These are phyloP conservation scores for Gopherus evgoodei DNA, from an alignment of 2,113 vertebrate species.

Conservation along the genomic window DNA sequence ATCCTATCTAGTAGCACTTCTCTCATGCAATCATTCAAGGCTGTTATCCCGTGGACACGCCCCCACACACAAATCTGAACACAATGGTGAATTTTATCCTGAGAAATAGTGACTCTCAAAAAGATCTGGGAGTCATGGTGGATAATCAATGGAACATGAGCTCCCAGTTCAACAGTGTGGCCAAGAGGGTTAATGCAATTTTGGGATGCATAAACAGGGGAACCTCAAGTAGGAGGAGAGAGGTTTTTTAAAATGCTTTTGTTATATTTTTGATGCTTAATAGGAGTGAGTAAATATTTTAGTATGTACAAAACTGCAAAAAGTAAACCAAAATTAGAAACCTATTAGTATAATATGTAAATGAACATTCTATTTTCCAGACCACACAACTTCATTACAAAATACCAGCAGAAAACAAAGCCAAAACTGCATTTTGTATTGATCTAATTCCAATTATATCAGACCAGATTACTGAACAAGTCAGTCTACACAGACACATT, in stretches of 20 bases:
- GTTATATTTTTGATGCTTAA: not conserved
- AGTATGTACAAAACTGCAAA: not conserved
- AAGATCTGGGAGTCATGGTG: no score
- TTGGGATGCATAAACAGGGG: no score
- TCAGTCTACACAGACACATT: not conserved
- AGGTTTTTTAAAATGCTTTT: no score
- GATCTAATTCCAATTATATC: constrained; percentile 11
- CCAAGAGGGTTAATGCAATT: no score
- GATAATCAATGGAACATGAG: no score
- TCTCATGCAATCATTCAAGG: not conserved
- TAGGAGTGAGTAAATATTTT: not conserved
- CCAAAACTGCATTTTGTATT: constrained; percentile 6
- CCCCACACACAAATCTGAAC: constrained; percentile 8
- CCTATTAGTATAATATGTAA: not conserved
- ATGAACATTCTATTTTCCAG: not conserved
- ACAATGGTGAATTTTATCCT: not conserved
- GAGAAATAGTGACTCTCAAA: not conserved
- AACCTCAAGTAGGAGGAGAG: no score
- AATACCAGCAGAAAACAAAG: not conserved
- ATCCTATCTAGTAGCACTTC: not conserved
- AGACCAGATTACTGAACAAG: not conserved
- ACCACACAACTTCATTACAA: not conserved
- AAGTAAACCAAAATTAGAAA: constrained; percentile 13
- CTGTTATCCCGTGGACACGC: not conserved
- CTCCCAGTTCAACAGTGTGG: no score